phyloP scores from a whole-genome alignment of 2,888 invertebrate species.

The Phorcus lineatus region DNA sequence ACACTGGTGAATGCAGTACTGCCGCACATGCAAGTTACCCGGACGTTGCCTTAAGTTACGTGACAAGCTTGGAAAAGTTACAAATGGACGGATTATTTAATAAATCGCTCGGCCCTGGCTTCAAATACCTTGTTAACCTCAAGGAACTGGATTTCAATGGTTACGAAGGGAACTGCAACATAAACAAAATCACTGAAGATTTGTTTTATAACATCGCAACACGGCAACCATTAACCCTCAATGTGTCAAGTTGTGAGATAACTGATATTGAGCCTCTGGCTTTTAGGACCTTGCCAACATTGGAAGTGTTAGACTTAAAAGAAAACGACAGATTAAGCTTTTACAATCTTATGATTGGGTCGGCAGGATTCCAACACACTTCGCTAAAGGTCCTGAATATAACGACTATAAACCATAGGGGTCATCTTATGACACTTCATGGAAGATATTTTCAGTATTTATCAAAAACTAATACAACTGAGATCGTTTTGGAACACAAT shows the following conservation, averaged over 20 bases:
- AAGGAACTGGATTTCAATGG: constrained; percentile 15
- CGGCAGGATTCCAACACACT: not conserved
- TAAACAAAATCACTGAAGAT: not conserved
- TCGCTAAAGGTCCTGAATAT: not conserved
- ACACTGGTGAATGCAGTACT: not conserved
- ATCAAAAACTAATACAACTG: not conserved
- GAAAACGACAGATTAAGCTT: not conserved
- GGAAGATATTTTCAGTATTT: constrained; percentile 16
- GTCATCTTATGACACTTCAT: not conserved
- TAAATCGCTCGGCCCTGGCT: not conserved
- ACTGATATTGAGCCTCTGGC: not conserved
- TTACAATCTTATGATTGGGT: not conserved
- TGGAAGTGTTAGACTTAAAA: not conserved
- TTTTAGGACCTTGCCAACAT: not conserved
- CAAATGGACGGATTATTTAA: not conserved
- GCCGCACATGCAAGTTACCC: not conserved
- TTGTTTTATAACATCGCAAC: constrained; percentile 14
- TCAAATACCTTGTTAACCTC: not conserved
- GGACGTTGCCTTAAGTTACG: not conserved
- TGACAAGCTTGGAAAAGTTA: not conserved
- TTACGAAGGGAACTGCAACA: not conserved
- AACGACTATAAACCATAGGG: not conserved
- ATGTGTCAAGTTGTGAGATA: not conserved
- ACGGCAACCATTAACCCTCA: not conserved
- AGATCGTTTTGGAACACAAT: not conserved